phyloP scores from a whole-genome alignment of 2,888 invertebrate species.

The Pseudolycoriella hygida region DNA sequence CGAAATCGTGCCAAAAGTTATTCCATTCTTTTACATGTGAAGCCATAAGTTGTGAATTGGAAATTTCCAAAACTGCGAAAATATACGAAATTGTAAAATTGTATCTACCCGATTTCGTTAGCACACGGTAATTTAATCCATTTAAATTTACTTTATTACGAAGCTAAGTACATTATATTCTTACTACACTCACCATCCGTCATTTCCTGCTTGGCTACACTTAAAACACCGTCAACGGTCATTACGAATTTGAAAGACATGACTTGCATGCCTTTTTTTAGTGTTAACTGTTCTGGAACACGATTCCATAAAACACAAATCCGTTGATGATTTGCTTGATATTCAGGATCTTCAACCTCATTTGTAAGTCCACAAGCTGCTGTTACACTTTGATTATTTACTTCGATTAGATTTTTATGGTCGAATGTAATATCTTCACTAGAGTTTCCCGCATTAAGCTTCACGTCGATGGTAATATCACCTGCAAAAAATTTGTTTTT shows the following conservation, averaged over 20 bases:
- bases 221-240: slow-evolving; percentile 33
- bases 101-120: too few species aligned
- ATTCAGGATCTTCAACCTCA: slow-evolving; percentile 17
- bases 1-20: slow-evolving; percentile 30
- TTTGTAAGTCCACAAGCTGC: slow-evolving; percentile 16
- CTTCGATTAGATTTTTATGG: slow-evolving; percentile 6
- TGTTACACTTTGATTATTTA: slow-evolving; percentile 6
- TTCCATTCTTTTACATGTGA: slow-evolving; percentile 34
- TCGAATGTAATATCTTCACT: slow-evolving; percentile 8
- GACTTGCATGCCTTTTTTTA: slow-evolving; percentile 11
- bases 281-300: slow-evolving; percentile 15
- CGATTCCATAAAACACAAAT: slow-evolving; percentile 17
- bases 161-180: not conserved
- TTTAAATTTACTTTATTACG: too few species aligned
- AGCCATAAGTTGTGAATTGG: slow-evolving; percentile 28
- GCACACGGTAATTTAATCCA: too few species aligned
- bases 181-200: slow-evolving; percentile 16
- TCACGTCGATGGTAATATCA: slow-evolving; percentile 4
- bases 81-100: not conserved
- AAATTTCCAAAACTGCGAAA: slow-evolving; percentile 32
- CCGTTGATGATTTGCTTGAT: slow-evolving; percentile 18
- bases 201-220: slow-evolving; percentile 29
- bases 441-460: slow-evolving; percentile 3
- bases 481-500: slow-evolving; percentile 1
- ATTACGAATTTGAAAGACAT: slow-evolving; percentile 32